Conservation (phyloP, 2,797 vertebrate genomes). For the Sciaenops ocellatus region DNA sequence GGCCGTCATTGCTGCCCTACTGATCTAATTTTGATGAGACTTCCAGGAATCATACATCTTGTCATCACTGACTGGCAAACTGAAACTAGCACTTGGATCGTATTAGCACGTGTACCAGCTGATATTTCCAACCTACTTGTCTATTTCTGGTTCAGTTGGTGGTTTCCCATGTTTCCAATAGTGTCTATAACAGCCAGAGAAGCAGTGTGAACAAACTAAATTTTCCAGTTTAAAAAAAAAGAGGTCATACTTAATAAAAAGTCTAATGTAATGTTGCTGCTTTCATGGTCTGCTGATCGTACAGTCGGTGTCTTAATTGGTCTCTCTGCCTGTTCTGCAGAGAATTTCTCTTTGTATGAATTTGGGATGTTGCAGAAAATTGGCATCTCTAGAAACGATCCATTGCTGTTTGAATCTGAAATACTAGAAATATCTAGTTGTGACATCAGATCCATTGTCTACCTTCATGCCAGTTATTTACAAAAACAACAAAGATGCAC, state of each 20-base stretch:
- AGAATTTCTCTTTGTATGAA: neutral
- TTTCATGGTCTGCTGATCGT: neutral
- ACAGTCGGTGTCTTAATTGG: no score
- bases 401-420: neutral
- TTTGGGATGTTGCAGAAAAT: neutral
- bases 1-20: neutral
- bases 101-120: neutral
- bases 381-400: neutral
- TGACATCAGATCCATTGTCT: neutral
- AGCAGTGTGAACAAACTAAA: neutral
- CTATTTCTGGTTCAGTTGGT: neutral
- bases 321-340: neutral
- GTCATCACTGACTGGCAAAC: neutral
- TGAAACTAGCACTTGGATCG: neutral
- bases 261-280: neutral
- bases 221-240: neutral
- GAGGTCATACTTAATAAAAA: neutral
- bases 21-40: conserved; percentile 15
- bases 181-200: neutral
- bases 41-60: neutral
- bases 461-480: neutral
- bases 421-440: no score
- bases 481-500: neutral
- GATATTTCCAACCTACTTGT: neutral
- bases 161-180: neutral